phyloP scores from a whole-genome alignment of 2,797 vertebrate genomes.

The Luscinia luscinia region DNA sequence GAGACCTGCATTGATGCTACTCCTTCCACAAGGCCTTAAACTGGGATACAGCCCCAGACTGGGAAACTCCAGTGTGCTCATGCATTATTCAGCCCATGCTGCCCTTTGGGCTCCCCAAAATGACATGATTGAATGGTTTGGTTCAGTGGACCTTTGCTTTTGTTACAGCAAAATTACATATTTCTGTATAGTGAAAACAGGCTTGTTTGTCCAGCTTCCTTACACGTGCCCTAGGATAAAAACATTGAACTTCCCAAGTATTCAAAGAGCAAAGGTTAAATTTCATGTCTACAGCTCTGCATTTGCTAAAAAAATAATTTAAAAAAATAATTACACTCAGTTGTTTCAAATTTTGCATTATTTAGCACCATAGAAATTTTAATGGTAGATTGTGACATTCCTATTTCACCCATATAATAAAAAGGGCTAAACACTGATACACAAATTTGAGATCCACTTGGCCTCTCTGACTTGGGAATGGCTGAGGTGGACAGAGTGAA shows the following conservation, averaged over 20 bases:
- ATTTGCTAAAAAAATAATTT: neutral
- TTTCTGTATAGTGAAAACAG: neutral
- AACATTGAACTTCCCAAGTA: neutral
- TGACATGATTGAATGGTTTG: neutral
- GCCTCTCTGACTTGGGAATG: neutral
- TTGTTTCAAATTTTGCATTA: neutral
- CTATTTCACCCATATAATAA: neutral
- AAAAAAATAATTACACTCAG: neutral
- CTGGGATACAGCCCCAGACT: fast-evolving
- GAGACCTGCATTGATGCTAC: neutral
- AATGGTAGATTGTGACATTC: neutral
- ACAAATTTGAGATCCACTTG: neutral
- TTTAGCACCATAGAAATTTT: neutral
- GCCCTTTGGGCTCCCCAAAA: neutral
- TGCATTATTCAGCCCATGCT: neutral
- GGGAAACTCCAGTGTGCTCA: neutral
- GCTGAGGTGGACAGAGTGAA: neutral
- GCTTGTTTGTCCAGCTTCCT: neutral
- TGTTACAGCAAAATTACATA: neutral
- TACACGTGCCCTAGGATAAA: neutral
- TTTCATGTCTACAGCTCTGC: neutral
- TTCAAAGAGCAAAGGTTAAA: neutral
- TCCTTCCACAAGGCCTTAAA: neutral
- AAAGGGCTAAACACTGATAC: neutral
- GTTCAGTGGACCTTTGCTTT: neutral